Evolutionary conservation across 1,140 invertebrate species (phyloP).

Genomic region (Pachypeltis micranthus): DNA sequence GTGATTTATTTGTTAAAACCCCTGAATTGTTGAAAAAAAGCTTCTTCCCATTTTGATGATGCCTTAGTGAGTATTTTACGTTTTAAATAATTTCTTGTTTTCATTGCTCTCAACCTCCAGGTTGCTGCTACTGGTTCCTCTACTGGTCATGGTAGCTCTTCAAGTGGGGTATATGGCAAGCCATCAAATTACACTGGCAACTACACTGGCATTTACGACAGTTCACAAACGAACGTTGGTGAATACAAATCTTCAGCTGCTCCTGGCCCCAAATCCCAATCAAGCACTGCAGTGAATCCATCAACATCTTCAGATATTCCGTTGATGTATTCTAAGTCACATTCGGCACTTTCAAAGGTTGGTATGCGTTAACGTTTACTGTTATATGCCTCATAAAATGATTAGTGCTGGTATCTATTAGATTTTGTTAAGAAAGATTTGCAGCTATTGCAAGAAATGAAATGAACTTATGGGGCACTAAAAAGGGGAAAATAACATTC

Average conservation of each 20-base stretch:
- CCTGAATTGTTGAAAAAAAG: no score
- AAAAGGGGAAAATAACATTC: no score
- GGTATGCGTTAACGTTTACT: no score
- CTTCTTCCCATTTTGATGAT: no score
- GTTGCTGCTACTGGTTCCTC: conserved; percentile 43
- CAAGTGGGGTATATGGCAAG: conserved; percentile 51
- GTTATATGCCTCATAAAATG: no score
- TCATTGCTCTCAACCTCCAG: conserved; percentile 41
- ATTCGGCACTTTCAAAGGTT: conserved; percentile 16
- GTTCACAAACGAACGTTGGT: background rate
- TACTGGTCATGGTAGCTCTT: conserved; percentile 43
- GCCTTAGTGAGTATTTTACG: no score
- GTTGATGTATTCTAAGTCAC: conserved; percentile 14
- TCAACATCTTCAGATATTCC: conserved; percentile 13
- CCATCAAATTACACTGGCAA: conserved; percentile 13
- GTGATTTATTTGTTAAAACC: no score
- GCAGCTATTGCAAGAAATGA: no score
- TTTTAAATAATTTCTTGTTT: no score
- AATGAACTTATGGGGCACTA: no score
- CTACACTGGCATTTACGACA: conserved; percentile 15
- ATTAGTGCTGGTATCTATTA: no score
- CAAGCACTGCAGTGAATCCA: conserved; percentile 5
- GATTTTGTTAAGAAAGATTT: no score
- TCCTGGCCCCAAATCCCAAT: conserved; percentile 10
- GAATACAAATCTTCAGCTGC: conserved; percentile 16